A percentile compares a stretch with the other conserved stretches of the same genome.
These are phyloP conservation scores for Drosophila parthenogenetica DNA, from an alignment of 2,888 invertebrate genomes.

Conservation along the genomic window DNA sequence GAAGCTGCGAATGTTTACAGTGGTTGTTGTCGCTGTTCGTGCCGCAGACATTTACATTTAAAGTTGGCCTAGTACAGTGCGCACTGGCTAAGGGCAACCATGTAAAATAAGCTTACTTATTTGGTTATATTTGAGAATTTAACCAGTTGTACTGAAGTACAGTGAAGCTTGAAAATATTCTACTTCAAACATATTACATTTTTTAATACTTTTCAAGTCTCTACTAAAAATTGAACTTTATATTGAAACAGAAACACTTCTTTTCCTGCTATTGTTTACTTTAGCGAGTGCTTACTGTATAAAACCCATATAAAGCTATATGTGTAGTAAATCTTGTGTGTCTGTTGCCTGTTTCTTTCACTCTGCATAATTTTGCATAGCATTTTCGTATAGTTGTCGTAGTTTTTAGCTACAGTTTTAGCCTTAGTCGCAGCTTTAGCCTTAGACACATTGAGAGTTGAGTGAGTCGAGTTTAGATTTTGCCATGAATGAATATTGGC, in stretches of 20 bases:
- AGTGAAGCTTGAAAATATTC: too few species aligned
- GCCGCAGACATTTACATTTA: constrained; percentile 63
- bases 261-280: constrained; percentile 1
- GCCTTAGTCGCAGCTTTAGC: constrained; percentile 35
- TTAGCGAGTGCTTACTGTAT: constrained; percentile 54
- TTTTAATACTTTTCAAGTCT: too few species aligned
- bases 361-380: constrained; percentile 81
- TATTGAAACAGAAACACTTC: too few species aligned
- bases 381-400: constrained; percentile 63
- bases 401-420: constrained; percentile 29
- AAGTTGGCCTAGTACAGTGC: constrained; percentile 51
- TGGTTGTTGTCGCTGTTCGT: constrained; percentile 46
- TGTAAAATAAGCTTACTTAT: too few species aligned
- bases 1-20: constrained; percentile 50
- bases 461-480: constrained; percentile 64
- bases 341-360: constrained; percentile 72
- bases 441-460: constrained; percentile 50
- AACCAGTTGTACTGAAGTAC: too few species aligned
- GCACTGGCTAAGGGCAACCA: constrained; percentile 6
- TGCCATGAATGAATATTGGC: constrained; percentile 80
- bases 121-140: too few species aligned
- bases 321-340: constrained; percentile 67
- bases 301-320: constrained; percentile 44
- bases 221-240: too few species aligned
- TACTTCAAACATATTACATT: too few species aligned